Base-by-base conservation (phyloP, 2,888 invertebrate genomes). In the Cinara cedri region DNA sequence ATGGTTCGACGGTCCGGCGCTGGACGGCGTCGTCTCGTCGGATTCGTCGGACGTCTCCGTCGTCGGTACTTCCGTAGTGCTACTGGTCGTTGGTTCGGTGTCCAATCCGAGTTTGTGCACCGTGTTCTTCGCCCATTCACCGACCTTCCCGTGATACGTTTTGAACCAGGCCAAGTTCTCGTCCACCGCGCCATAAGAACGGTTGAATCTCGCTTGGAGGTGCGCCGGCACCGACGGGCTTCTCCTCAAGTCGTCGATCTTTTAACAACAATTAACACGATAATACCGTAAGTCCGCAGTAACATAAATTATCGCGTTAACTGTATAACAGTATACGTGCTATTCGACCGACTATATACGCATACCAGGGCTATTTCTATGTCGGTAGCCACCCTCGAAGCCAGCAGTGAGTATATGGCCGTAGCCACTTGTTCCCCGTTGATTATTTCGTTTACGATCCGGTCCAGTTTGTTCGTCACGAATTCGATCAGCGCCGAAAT, bases 401-500 rank as follows among this genome's bases (percentile, higher is more conserved):
- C 42, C 42, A 78, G 42, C 10, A 78, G 4, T 3, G 49, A 34
- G 1, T 78, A 78, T 11, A 78, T 70, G 9, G 68, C 57, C 46
- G 34, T 62, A 1, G 51, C 68, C 0, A 70, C 49, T 70, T 70
- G 60, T 49, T 78, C 70, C 6, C 78, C 78, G n/a, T 78, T 42
- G 11, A 34, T 42, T 34, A 70, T 1, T 51, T 70, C 70, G 16
- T 70, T 34, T 19, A 78, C 3, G 11, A 78, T 60, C 9, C 57
- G 24, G 11, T 70, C 60, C 3, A 60, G 19, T 68, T 78, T 78
- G 14, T 16, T 51, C 1, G 78, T 70, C n/a, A 78, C 19, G 34
- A 78, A 78, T 9, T 78, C 70, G 21, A 70, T 62, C n/a, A 78
- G 14, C 24, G 42, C 78, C 16, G n/a, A 3, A n/a, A 78, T 49